These are phyloP conservation scores for Hippocampus guttulatus DNA, from an alignment of 2,113 vertebrate species.

Conservation along the genomic window DNA sequence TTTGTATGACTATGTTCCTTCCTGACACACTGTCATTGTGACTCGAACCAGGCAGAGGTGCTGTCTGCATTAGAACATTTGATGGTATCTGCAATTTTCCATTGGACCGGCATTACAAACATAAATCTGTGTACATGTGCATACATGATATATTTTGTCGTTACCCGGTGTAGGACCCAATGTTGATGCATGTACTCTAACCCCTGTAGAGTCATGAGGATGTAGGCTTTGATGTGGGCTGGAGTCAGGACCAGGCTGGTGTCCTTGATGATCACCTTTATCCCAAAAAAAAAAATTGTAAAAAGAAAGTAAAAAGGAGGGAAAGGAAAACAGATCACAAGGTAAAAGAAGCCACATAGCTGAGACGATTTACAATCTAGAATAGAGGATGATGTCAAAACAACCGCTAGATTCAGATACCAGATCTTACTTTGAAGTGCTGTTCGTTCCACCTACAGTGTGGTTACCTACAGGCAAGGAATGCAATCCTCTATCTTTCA, in stretches of 20 bases:
- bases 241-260: constrained; percentile 92
- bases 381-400: background rate
- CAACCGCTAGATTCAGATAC: constrained; percentile 7
- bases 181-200: constrained; percentile 94
- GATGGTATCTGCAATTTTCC: background rate
- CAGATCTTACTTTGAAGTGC: constrained; percentile 6
- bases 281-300: constrained; percentile 31
- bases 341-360: background rate
- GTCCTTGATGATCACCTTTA: constrained; percentile 96
- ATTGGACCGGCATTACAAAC: background rate
- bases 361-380: background rate
- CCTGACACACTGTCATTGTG: background rate
- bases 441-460: background rate
- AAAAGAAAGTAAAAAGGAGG: constrained; percentile 2
- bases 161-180: constrained; percentile 96
- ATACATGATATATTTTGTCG: constrained; percentile 11
- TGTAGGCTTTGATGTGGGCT: constrained; percentile 95
- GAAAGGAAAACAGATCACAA: background rate
- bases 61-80: background rate
- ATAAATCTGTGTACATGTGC: background rate
- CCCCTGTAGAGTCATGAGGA: constrained; percentile 96
- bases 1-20: background rate
- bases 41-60: background rate
- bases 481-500: constrained; percentile 17
- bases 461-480: background rate